Conservation (phyloP, 1,140 invertebrate genomes). For the Helicorthomorpha holstii region DNA sequence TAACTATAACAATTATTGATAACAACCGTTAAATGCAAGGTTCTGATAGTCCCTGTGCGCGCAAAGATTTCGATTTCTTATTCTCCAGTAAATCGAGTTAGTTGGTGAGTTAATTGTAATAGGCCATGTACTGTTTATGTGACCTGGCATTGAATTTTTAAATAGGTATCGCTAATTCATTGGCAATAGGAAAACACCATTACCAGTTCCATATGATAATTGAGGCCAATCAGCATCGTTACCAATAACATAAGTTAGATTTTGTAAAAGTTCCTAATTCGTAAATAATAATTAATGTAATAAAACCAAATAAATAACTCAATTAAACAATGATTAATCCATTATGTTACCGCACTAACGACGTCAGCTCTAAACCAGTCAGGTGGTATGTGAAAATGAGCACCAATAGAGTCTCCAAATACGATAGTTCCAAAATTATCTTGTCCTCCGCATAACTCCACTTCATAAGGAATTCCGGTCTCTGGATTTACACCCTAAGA, state of each 20-base stretch:
- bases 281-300: constrained; percentile 5
- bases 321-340: no score
- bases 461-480: constrained; percentile 25
- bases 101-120: constrained; percentile 18
- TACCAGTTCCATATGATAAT: constrained; percentile 30
- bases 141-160: constrained; percentile 13
- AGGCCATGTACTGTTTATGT: constrained; percentile 19
- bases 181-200: background rate
- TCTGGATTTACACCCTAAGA: constrained; percentile 22
- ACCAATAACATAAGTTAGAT: constrained; percentile 24
- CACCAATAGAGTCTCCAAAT: constrained; percentile 33
- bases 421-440: constrained; percentile 26
- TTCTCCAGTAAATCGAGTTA: constrained; percentile 22
- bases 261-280: constrained; percentile 21
- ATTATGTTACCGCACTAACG: background rate
- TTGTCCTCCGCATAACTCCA: constrained; percentile 23
- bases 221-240: constrained; percentile 37
- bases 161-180: background rate
- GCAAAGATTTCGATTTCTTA: constrained; percentile 27
- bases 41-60: constrained; percentile 37
- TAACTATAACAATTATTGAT: background rate
- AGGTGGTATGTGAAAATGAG: constrained; percentile 34
- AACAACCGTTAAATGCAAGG: constrained; percentile 29
- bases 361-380: constrained; percentile 19
- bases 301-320: no score